These are phyloP conservation scores for Zosterops japonicus DNA, from an alignment of 2,113 vertebrate genomes.

Conservation along the genomic window DNA sequence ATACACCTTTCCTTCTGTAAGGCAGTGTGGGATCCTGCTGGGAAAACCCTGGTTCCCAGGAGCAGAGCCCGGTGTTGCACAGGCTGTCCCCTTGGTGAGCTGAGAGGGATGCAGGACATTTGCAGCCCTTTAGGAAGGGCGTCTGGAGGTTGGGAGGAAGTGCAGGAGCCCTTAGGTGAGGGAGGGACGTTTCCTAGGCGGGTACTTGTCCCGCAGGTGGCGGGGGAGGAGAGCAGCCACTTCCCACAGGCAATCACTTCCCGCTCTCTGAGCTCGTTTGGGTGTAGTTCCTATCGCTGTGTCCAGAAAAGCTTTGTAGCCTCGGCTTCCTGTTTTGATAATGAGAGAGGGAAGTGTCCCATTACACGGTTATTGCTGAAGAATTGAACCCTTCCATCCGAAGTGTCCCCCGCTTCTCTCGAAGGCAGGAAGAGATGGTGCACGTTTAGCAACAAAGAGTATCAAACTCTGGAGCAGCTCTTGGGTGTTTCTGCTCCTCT, in stretches of 20 bases:
- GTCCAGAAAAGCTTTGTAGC: not conserved
- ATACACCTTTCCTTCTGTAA: not conserved
- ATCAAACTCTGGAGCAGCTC: not conserved
- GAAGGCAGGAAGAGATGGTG: not conserved
- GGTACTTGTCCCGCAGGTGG: not conserved
- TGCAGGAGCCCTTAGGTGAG: not conserved
- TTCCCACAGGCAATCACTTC: not conserved
- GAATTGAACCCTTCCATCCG: not conserved
- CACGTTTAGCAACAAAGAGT: not conserved
- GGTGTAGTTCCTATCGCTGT: not conserved
- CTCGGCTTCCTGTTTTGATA: conserved; percentile 8
- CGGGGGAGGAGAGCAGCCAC: not conserved
- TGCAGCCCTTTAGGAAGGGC: not conserved
- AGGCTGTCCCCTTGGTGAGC: not conserved
- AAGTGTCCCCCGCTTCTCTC: not conserved
- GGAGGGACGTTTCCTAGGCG: not conserved
- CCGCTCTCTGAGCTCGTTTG: not conserved
- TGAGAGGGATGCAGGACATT: not conserved
- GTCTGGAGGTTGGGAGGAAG: not conserved
- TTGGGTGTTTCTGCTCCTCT: not conserved
- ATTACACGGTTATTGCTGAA: not conserved
- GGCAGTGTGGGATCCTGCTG: not conserved
- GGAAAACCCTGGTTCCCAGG: not conserved
- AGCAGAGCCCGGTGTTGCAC: not conserved
- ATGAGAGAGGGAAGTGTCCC: not conserved